Conservation (phyloP, 2,113 vertebrate species). For the Collichthys lucidus region DNA sequence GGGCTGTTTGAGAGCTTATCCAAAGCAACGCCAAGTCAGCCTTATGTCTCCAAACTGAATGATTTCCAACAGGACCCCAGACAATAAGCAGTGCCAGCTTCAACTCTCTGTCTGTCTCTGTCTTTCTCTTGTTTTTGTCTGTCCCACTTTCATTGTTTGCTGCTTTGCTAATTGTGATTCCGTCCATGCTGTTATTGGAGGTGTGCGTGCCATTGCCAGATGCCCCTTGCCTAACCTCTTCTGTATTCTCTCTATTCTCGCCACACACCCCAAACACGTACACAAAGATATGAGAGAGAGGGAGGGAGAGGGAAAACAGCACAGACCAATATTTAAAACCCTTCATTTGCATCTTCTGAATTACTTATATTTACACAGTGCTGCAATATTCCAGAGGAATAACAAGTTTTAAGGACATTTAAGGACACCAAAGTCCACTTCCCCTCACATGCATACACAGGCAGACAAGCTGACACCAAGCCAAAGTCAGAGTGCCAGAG, state of each 20-base stretch:
- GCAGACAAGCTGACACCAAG: slow-evolving; percentile 44
- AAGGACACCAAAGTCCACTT: slow-evolving; percentile 48
- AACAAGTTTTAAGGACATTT: slow-evolving; percentile 46
- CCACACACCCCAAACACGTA: slow-evolving; percentile 12
- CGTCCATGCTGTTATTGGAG: slow-evolving; percentile 10
- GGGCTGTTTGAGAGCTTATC: slow-evolving; percentile 34
- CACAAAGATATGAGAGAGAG: not conserved
- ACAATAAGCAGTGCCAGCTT: slow-evolving; percentile 58
- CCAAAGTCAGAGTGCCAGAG: slow-evolving; percentile 52
- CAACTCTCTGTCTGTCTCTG: slow-evolving; percentile 38
- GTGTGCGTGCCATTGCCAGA: slow-evolving; percentile 29
- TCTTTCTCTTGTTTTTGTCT: slow-evolving; percentile 20
- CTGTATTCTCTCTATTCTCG: slow-evolving; percentile 15
- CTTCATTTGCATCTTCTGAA: slow-evolving; percentile 44
- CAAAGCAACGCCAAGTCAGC: slow-evolving; percentile 51
- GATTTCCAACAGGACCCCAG: slow-evolving; percentile 65
- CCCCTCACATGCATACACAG: slow-evolving; percentile 11
- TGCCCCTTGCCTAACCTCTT: slow-evolving; percentile 27
- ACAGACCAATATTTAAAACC: slow-evolving; percentile 18
- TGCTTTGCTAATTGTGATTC: slow-evolving; percentile 36
- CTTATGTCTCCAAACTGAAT: slow-evolving; percentile 68
- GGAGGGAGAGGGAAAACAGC: not conserved
- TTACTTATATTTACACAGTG: slow-evolving; percentile 26
- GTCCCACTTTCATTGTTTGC: slow-evolving; percentile 50
- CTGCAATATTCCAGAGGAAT: slow-evolving; percentile 21